Base-by-base conservation (phyloP, 2,888 invertebrate species). In the Rhingia rostrata region DNA sequence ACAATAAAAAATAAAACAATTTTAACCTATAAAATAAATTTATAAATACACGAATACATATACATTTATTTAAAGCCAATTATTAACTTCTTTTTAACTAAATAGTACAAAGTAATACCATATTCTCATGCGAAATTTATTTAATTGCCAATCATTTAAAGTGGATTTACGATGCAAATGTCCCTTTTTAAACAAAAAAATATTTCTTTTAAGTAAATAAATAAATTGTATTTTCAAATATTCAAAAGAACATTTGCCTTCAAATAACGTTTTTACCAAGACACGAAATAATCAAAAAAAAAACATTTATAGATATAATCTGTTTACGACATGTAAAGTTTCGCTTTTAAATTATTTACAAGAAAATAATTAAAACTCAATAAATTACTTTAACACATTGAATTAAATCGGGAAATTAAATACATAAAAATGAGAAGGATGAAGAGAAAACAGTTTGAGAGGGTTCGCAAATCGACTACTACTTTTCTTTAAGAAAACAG, bases 31-130 rank as follows among this genome's bases (percentile, higher is more conserved):
- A 64, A 74, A 32, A 53, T 32, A 43, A 64, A 67, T 64, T 66
- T 32, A 83, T 67, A 83, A 73, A 49, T 61, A 83, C 56, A 79
- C 83, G 69, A 22, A 22, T 22, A 79, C 83, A 79, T 69, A 79
- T 37, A 80, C 35, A 67, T 39, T 49, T 53, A 60, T 74, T 58
- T 69, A 51, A 82, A 83, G 79, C 79, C 79, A 83, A 83, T 83
- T 73, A 72, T 53, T 47, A 74, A 79, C 37, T 51, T 69, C 47
- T 70, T 22, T 64, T 69, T 12, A 64, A 70, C 39, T 43, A 33
- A 69, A 74, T 74, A 53, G 37, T 30, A 56, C 58, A 79, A 79
- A 22, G 49, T 54, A 54, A 69, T 64, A 66, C 58, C 33, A 84
- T 66, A 22, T 22, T 22, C 2, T 69, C 84, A 84, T 84, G 84